phyloP scores from a whole-genome alignment of 2,113 vertebrate genomes.

The Electrona antarctica region DNA sequence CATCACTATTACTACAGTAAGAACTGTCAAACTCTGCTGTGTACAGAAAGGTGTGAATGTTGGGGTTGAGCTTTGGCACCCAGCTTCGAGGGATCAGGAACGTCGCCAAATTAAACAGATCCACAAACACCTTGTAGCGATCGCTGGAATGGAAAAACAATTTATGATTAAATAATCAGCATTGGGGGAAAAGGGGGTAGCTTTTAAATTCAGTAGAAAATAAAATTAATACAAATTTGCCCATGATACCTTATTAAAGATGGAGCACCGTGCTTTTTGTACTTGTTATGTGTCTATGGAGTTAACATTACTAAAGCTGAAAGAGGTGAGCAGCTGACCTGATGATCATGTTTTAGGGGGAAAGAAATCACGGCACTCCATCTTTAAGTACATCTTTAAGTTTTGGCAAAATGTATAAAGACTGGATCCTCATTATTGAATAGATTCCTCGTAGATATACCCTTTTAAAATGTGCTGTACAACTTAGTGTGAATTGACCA shows the following conservation, averaged over 20 bases:
- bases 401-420: no score
- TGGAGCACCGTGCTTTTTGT: no score
- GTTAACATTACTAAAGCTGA: no score
- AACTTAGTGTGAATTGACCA: constrained; percentile 6
- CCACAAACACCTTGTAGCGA: constrained; percentile 98
- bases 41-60: constrained; percentile 89
- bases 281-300: no score
- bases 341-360: no score
- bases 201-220: neutral
- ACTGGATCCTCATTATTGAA: no score
- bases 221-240: constrained; percentile 11
- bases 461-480: constrained; percentile 5
- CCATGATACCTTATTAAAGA: no score
- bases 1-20: constrained; percentile 96
- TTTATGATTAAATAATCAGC: no score
- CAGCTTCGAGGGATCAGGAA: constrained; percentile 92
- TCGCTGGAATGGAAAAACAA: constrained; percentile 78
- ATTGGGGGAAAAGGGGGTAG: no score
- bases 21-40: constrained; percentile 95
- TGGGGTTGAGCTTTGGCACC: constrained; percentile 93
- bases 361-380: no score
- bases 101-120: constrained; percentile 95
- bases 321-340: no score
- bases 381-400: no score
- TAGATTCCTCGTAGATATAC: neutral